phyloP scores from a whole-genome alignment of 2,888 invertebrate species.

The Odontocerum albicorne region DNA sequence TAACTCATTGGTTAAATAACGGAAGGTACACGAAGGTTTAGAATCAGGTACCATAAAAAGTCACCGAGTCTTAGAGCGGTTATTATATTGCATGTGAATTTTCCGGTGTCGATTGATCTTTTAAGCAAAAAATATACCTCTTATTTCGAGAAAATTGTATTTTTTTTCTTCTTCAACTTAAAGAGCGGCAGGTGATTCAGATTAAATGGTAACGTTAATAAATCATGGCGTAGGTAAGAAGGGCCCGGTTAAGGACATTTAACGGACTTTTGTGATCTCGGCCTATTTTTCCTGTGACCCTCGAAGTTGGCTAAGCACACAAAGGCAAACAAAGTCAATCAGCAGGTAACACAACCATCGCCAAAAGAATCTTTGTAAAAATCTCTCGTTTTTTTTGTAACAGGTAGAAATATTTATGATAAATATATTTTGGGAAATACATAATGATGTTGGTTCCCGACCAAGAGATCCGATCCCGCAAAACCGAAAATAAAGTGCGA shows the following conservation, averaged over 20 bases:
- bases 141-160: neutral
- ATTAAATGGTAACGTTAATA: conserved; percentile 22
- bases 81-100: neutral
- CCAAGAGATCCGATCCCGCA: neutral
- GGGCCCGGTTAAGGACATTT: conserved; percentile 7
- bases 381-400: conserved; percentile 16
- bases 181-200: conserved; percentile 24
- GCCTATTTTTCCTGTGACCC: neutral
- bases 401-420: conserved; percentile 32
- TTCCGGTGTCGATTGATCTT: neutral
- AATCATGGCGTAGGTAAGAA: conserved; percentile 18
- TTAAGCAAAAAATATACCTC: neutral
- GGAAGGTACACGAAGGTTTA: too few species aligned
- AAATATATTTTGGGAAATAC: conserved; percentile 24
- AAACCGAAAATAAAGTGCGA: conserved; percentile 13
- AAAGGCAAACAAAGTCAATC: conserved; percentile 25
- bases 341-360: conserved; percentile 19
- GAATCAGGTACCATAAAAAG: too few species aligned
- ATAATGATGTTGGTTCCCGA: conserved; percentile 19
- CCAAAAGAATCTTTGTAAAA: conserved; percentile 20
- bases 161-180: conserved; percentile 5
- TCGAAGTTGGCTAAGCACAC: conserved; percentile 9
- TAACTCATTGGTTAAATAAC: too few species aligned
- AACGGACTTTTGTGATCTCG: conserved; percentile 17
- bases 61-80: neutral